Base-by-base conservation (phyloP, 1,140 invertebrate species). In the Drosophila neocordata region DNA sequence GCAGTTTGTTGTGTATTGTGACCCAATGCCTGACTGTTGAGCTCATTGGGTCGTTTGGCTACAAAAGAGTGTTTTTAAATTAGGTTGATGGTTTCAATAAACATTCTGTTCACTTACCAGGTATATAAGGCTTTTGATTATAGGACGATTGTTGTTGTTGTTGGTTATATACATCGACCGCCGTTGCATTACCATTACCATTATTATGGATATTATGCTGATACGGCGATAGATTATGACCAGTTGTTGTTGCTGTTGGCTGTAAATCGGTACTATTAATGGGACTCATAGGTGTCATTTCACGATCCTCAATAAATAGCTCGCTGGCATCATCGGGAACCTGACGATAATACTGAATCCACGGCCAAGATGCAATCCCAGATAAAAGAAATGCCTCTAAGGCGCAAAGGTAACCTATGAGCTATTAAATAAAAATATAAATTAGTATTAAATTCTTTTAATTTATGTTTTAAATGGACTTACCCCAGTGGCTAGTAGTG, bases 401-500 rank as follows among this genome's bases (percentile, higher is more conserved):
- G 56, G 92, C 92, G 81, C 92, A 93, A 13, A 92, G 56, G 68
- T 92, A 93, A 66, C 92, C 92, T 56, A 93, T 83, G 61, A 92
- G 85, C 92, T 93, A 51, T 1, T 63, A 55, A 51, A 1, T 6
- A 5, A 1, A 5, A 34, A 12, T 7, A 18, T 31, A 2, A 12
- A 22, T 38, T 2, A 15, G 52, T n/a, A 12, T 5, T 22, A 52
- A 9, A 20, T 15, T 24, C 12, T 3, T 15, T 15, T 4, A 13
- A 5, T 0, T 2, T 0, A 11, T 2, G 20, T 15, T 41, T 0
- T 8, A 0, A 15, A 11, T 27, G 5, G 15, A 78, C 92, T 91
- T 85, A 93, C 93, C 63, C 92, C 93, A 55, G 93, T 93, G 60
- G 92, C 91, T 59, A 93, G 89, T 1, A 94, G 82, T 65, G 93